Evolutionary conservation across 2,797 vertebrate genomes (phyloP).

Genomic region (Rallus crepitans): DNA sequence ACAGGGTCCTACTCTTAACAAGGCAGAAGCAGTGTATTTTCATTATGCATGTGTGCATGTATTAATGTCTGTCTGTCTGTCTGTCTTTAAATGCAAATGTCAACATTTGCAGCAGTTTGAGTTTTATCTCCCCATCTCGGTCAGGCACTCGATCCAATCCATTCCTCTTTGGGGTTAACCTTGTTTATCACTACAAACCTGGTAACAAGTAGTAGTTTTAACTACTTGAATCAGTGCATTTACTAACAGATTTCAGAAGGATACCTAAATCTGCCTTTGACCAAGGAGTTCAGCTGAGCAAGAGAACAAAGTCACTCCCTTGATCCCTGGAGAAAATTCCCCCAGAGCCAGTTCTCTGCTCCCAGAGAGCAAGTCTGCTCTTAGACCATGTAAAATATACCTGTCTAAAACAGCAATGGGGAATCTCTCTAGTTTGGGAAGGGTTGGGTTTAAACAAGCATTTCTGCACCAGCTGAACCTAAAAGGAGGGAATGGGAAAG

Average conservation of each 20-base stretch:
- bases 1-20: neutral
- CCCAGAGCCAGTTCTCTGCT: neutral
- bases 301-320: neutral
- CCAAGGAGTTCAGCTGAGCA: neutral
- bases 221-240: neutral
- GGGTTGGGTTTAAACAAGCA: neutral
- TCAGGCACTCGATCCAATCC: neutral
- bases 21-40: neutral
- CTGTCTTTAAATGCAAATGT: neutral
- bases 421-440: neutral
- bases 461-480: neutral
- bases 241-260: neutral
- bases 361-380: neutral
- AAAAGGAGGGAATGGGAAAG: neutral
- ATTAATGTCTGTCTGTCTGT: neutral
- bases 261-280: neutral
- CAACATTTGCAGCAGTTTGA: neutral
- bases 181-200: neutral
- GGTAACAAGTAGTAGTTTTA: neutral
- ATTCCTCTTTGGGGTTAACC: neutral
- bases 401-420: neutral
- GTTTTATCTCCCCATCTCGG: neutral
- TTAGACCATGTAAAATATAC: neutral
- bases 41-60: neutral
- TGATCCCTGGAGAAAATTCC: neutral